phyloP scores from a whole-genome alignment of 2,113 vertebrate genomes.

The Capricornis sumatraensis region DNA sequence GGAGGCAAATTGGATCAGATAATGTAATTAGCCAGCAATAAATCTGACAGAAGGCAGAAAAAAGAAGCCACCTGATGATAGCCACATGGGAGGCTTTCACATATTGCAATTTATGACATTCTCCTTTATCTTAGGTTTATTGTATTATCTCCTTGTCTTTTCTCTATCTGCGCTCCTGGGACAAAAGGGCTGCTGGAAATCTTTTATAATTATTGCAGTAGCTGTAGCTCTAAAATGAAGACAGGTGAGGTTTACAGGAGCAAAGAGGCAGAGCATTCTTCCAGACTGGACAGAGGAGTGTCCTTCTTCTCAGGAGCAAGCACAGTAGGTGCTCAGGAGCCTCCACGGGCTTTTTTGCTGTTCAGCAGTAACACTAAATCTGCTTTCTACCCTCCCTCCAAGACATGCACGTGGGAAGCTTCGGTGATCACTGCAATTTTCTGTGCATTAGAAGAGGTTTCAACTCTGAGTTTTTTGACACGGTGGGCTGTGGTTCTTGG shows the following conservation, averaged over 20 bases:
- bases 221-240: neutral
- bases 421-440: neutral
- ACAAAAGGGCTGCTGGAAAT: neutral
- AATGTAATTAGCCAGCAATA: neutral
- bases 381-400: neutral
- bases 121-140: neutral
- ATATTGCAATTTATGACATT: neutral
- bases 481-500: rapidly evolving
- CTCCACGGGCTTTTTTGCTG: no score
- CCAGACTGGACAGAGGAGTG: no score
- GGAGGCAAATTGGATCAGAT: neutral
- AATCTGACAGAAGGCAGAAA: neutral
- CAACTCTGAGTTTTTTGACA: neutral
- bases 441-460: neutral
- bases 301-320: neutral
- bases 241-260: neutral
- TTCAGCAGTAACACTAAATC: neutral
- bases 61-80: neutral
- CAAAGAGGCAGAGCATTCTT: neutral
- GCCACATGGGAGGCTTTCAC: neutral
- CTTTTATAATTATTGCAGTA: neutral
- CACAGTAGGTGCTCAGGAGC: neutral
- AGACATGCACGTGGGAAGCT: neutral
- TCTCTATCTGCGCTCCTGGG: neutral
- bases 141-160: neutral